Evolutionary conservation across 2,113 vertebrate species (phyloP).

Genomic region (Macquaria ambigua): DNA sequence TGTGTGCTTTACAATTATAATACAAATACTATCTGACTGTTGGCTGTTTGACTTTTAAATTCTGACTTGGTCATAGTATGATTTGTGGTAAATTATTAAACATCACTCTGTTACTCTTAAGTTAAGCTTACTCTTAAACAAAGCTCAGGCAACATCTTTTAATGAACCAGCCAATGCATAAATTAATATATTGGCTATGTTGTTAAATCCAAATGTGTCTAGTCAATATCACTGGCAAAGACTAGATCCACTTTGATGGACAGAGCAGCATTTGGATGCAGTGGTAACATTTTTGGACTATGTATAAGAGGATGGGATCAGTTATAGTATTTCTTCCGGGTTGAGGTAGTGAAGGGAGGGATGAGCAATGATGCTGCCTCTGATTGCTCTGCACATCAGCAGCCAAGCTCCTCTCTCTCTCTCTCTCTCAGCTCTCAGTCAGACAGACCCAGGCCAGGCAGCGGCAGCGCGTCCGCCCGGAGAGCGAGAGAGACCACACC

Average conservation of each 20-base stretch:
- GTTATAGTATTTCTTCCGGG: constrained; percentile 82
- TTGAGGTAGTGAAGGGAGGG: constrained; percentile 78
- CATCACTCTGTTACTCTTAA: not conserved
- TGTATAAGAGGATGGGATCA: constrained; percentile 13
- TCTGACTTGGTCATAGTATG: not conserved
- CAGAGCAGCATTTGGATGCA: not conserved
- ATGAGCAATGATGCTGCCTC: constrained; percentile 73
- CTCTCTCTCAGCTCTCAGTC: constrained; percentile 11
- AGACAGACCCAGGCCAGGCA: constrained; percentile 41
- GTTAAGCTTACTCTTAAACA: not conserved
- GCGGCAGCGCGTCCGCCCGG: constrained; percentile 66
- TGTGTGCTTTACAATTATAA: not conserved
- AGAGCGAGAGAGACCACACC: constrained; percentile 23
- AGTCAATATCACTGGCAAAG: no score
- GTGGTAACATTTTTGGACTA: not conserved
- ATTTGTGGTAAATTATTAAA: not conserved
- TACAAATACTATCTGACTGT: not conserved
- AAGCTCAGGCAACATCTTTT: not conserved
- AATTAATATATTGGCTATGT: not conserved
- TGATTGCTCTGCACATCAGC: constrained; percentile 74
- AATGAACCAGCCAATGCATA: not conserved
- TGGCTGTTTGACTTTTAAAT: not conserved
- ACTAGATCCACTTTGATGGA: not conserved
- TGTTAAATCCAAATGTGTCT: not conserved
- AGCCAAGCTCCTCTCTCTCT: constrained; percentile 41